Evolutionary conservation across 2,888 invertebrate genomes (phyloP).

Genomic region (Heteropelma amictum): DNA sequence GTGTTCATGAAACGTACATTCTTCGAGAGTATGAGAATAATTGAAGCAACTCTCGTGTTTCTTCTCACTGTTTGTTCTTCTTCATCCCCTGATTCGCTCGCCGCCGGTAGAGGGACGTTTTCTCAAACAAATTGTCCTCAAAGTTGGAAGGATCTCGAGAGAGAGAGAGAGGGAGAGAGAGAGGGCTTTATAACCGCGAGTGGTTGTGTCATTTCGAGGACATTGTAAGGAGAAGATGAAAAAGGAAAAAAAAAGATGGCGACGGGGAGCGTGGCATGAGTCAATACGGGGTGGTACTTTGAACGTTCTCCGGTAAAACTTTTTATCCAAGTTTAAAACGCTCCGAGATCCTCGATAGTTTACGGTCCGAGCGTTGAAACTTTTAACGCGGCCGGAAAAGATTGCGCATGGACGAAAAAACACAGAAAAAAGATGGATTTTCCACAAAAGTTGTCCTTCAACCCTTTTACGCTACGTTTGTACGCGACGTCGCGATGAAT

Average conservation of each 20-base stretch:
- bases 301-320: conserved; percentile 21
- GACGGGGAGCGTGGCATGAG: conserved; percentile 35
- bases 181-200: not conserved
- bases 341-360: conserved; percentile 9
- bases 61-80: too few relatives aligned
- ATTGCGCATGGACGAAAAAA: not conserved
- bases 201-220: conserved; percentile 8
- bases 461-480: not conserved
- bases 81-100: too few relatives aligned
- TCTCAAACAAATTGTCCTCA: not conserved
- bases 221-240: not conserved
- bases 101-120: not conserved
- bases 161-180: too few relatives aligned
- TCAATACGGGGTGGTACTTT: conserved; percentile 44
- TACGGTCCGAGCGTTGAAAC: conserved; percentile 26
- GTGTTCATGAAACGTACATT: too few relatives aligned
- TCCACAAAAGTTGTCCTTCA: not conserved
- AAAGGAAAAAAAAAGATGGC: conserved; percentile 1
- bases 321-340: conserved; percentile 21
- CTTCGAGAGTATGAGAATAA: too few relatives aligned
- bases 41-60: too few relatives aligned
- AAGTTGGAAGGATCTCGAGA: conserved; percentile 5
- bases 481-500: not conserved
- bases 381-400: conserved; percentile 36
- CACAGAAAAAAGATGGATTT: conserved; percentile 3